Evolutionary conservation across 2,113 vertebrate species (phyloP), one percentile per base, ranked within the genome.

Genomic region (Agapornis roseicollis): DNA sequence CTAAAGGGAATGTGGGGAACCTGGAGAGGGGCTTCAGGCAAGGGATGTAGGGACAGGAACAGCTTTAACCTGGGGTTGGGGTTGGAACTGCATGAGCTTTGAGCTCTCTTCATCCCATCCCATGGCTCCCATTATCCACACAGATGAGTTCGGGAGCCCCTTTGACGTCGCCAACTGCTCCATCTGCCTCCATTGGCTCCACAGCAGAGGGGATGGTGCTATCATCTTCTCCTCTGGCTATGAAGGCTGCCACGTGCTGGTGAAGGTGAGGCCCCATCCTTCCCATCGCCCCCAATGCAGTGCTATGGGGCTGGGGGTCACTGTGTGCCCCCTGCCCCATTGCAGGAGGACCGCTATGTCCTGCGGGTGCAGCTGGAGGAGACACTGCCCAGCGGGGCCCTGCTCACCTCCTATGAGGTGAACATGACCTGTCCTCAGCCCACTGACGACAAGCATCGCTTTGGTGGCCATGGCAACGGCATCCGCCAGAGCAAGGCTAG

Each of bases 111-210:
- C 33, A n/a, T 58, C 55, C 33, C 33, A 23, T 23, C 4, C 55
- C 55, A 58, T 9, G 55, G 9, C 13, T n/a, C 33, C 31, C 55
- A 3, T n/a, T n/a, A 24, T 28, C 18, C 46, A 63, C 10, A 1
- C 80, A 98, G 98, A 98, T 0, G 98, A 98, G 52, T 97, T 96
- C 5, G 97, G 98, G 55, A 96, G 95, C 72, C 61, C 0, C 20
- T 97, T 97, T 6, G 97, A 98, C 0, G 97, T 97, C 74, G 94
- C 97, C 73, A 98, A 97, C 85, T 98, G 97, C 79, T 97, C 97
- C 77, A 91, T 95, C 94, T 98, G 97, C 85, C 97, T 94, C 69
- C 97, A 97, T 81, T 96, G 97, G 97, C 94, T 98, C 56, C 81
- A 14, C 5, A 6, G 69, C 1, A 44, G 78, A 11, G 58, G 11